Conservation (phyloP, 2,113 vertebrate genomes). For the Perca flavescens region DNA sequence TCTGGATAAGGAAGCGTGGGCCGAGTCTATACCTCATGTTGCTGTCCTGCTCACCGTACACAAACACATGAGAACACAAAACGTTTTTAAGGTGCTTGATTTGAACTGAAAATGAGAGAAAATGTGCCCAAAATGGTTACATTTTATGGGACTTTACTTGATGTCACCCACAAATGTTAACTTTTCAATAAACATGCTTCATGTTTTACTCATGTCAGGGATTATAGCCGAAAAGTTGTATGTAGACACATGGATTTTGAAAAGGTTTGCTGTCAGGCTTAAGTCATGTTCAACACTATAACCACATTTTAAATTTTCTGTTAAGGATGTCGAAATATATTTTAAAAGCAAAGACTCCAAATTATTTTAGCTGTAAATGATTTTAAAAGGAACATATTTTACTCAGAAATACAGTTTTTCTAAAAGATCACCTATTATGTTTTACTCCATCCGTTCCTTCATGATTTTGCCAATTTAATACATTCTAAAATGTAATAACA, state of each 20-base stretch:
- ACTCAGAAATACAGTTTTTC: neutral
- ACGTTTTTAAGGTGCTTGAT: neutral
- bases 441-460: neutral
- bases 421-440: neutral
- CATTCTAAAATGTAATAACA: neutral
- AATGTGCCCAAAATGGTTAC: neutral
- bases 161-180: neutral
- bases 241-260: neutral
- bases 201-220: neutral
- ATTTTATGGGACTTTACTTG: neutral
- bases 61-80: slow-evolving; percentile 5
- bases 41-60: slow-evolving; percentile 86
- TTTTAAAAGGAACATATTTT: neutral
- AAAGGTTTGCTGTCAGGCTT: neutral
- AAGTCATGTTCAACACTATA: neutral
- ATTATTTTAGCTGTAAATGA: neutral
- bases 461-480: neutral
- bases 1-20: slow-evolving; percentile 87
- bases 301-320: neutral
- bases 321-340: neutral
- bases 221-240: neutral
- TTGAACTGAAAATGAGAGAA: neutral
- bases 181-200: neutral
- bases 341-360: too few relatives aligned
- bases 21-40: slow-evolving; percentile 89